These are phyloP conservation scores for Rousettus madagascariensis DNA, from an alignment of 2,797 vertebrate species.

Conservation along the genomic window DNA sequence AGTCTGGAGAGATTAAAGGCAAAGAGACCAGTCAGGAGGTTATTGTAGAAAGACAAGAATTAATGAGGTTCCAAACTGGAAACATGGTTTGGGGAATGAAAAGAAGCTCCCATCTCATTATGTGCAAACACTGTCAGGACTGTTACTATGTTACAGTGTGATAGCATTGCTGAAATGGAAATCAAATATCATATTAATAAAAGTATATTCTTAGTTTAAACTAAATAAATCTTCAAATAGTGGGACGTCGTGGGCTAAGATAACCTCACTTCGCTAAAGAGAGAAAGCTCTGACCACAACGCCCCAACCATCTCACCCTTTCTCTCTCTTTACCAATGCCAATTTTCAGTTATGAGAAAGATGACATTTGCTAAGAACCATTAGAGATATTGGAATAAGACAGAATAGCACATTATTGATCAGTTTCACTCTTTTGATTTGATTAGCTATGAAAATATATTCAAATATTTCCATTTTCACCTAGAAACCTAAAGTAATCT, in stretches of 20 bases:
- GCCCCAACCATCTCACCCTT: not conserved
- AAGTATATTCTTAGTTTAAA: constrained; percentile 26
- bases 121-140: not conserved
- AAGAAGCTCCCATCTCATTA: not conserved
- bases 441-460: not conserved
- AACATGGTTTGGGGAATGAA: not conserved
- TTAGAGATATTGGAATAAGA: not conserved
- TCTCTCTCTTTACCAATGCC: not conserved
- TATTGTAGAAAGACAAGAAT: not conserved
- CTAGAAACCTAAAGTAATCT: not conserved
- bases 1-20: constrained; percentile 27
- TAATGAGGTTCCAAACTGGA: not conserved
- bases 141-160: not conserved
- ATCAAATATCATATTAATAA: not conserved
- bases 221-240: not conserved
- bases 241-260: not conserved
- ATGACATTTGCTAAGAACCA: not conserved
- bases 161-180: not conserved
- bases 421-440: constrained; percentile 10
- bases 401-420: not conserved
- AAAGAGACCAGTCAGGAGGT: not conserved
- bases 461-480: constrained; percentile 33
- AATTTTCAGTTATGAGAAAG: not conserved
- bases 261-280: not conserved
- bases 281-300: not conserved